Evolutionary conservation across 1,140 invertebrate genomes (phyloP), one percentile per base, ranked within the genome.

Genomic region (Atta texana): DNA sequence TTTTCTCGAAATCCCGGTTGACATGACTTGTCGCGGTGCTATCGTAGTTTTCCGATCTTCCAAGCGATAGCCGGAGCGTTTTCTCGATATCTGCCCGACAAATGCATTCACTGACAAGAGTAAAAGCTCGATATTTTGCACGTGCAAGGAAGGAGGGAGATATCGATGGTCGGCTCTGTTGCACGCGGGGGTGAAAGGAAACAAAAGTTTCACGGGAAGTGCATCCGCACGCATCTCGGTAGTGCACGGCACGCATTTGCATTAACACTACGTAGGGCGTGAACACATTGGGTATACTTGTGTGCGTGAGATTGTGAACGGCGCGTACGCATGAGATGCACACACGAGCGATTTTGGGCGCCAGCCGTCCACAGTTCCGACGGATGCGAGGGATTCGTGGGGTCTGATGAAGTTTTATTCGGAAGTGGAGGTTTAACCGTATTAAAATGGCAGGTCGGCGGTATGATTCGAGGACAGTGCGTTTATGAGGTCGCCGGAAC

Each of bases 331-430:
- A 16, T 1, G 63, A 14, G 34, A 57, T 71, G 59, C n/a, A 69
- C n/a, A 66, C 68, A 86, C 82, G 86, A 82, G 89, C 87, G 85
- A 92, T 91, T 92, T 92, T 82, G 88, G 92, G 89, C 92, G 91
- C 90, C 92, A 92, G 90, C 86, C 90, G 92, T 87, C 91, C 91
- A 91, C 77, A 92, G 92, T 93, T 93, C 92, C 92, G 92, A 92
- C 92, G 92, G 92, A 93, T 91, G 90, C 85, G 80, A 75, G 85
- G 69, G 77, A 71, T 89, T 86, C 71, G 78, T 82, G 28, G 86
- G 77, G 76, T 59, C 78, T 77, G 89, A 82, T 85, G 44, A 82
- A 88, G 31, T 92, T 90, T 92, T 90, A 93, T 93, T 92, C 91
- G 91, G 92, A 93, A 93, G 91, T 93, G 64, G 87, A 93, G 91